Evolutionary conservation across 30 jellyfish, hydroid and myxozoan genomes (phyloP), one percentile per base, ranked within the genome.

Genomic region (Aurelia sp.): DNA sequence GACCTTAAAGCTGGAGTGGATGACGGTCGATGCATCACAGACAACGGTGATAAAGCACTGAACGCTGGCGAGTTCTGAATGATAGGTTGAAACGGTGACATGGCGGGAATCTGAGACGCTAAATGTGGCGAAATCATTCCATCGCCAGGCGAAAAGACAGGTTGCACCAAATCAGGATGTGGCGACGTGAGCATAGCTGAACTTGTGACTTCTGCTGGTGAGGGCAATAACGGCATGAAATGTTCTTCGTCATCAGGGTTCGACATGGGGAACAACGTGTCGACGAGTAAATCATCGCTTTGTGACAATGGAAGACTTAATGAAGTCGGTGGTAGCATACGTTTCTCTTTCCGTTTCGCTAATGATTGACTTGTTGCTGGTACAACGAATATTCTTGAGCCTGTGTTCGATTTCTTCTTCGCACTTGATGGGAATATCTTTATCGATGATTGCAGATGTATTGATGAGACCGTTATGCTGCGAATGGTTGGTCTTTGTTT

Each of bases 21-120:
- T 12, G 91, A 59, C 8, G 92, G 89, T 18, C 85, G 81, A 31
- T 83, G 74, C 90, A 66, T 79, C 15, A 52, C 19, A 20, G 90
- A 79, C 53, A 83, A 64, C 71, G 89, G 91, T 48, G 96, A 88
- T 27, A 86, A 22, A 33, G 85, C 80, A 64, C 80, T 57, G 50
- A 78, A 80, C 57, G 91, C 86, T 2, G 92, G 81, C 30, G 97
- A 80, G 70, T 76, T 79, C 21, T 73, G 87, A 35, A 84, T 68
- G 73, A 87, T 88, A 3, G 97, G 96, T 60, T 88, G 97, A 63
- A 93, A 88, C n/a, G 98, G 98, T 5, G 98, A 92, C 74, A 88
- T 71, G 22, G 90, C 30, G 35, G 97, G 91, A 52, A 86, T 69
- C 31, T 70, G 84, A 6, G 91, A 67, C 27, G 73, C 21, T 47